Conservation (phyloP, 92 coral and sea anemone genomes). For the Phymanthus crucifer region DNA sequence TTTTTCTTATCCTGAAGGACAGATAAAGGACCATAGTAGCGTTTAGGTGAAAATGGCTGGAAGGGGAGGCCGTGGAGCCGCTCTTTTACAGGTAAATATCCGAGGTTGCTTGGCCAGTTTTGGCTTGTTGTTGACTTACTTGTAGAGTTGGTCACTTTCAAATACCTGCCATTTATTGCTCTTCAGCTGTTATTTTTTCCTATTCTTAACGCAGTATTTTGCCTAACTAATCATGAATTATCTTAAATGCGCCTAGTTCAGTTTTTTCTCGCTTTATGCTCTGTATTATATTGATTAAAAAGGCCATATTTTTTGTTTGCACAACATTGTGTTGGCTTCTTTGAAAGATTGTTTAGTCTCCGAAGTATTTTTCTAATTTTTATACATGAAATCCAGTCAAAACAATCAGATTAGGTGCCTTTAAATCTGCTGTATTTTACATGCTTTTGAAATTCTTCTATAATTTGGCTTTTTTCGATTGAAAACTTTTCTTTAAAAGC, state of each 20-base stretch:
- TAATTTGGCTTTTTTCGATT: no score
- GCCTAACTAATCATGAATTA: neutral
- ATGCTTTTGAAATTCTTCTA: no score
- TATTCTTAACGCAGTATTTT: neutral
- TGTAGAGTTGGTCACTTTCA: neutral
- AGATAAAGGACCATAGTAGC: neutral
- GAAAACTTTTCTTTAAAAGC: no score
- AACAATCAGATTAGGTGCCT: no score
- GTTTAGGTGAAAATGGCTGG: slow-evolving; percentile 74
- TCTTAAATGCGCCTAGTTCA: neutral
- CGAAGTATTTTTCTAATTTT: neutral
- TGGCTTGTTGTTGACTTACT: slow-evolving; percentile 10
- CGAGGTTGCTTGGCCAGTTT: neutral
- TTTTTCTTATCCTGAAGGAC: neutral
- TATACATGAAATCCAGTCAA: no score
- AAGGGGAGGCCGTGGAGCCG: slow-evolving; percentile 97
- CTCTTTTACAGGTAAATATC: slow-evolving; percentile 79
- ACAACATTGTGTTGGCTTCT: neutral
- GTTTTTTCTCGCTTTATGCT: neutral
- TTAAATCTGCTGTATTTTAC: no score
- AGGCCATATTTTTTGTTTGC: neutral
- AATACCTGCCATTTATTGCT: neutral
- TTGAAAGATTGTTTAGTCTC: neutral
- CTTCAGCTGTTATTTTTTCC: neutral
- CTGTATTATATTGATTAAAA: neutral